A percentile compares a stretch with the other conserved stretches of the same genome.
Conservation (phyloP, 2,113 vertebrate genomes). For the Tetraodon nigroviridis region DNA sequence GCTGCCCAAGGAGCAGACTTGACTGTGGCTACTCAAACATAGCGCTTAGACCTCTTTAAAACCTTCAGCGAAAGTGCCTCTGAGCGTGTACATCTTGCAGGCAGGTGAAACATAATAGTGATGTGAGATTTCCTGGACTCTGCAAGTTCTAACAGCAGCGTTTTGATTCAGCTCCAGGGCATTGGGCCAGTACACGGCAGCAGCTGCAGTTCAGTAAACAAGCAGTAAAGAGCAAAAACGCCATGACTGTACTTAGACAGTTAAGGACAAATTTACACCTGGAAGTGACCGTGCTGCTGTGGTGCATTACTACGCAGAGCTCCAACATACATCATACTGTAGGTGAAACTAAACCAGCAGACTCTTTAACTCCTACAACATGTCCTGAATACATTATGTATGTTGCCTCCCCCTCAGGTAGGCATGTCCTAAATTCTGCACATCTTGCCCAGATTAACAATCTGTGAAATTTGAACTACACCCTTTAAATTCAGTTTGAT, state of each 20-base stretch:
- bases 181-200: conserved; percentile 13
- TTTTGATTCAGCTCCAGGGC: conserved; percentile 29
- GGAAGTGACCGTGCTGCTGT: conserved; percentile 11
- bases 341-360: conserved; percentile 25
- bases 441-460: conserved; percentile 4
- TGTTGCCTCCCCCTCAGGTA: background rate
- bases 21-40: too few species aligned
- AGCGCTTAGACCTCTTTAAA: too few species aligned
- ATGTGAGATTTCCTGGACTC: conserved; percentile 9
- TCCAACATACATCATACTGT: conserved; percentile 9
- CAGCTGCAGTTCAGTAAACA: conserved; percentile 11
- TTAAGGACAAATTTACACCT: conserved; percentile 16
- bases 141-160: conserved; percentile 29
- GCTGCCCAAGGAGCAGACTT: too few species aligned
- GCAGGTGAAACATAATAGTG: conserved; percentile 1
- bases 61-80: too few species aligned
- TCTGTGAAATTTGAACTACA: background rate
- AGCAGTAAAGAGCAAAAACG: conserved; percentile 14
- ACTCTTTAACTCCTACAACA: conserved; percentile 24
- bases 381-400: conserved; percentile 16
- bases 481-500: conserved; percentile 6
- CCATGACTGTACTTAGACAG: background rate
- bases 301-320: conserved; percentile 19
- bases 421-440: background rate
- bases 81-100: background rate